Conservation (phyloP, 2,113 vertebrate genomes). For the Platycercus adscitus region DNA sequence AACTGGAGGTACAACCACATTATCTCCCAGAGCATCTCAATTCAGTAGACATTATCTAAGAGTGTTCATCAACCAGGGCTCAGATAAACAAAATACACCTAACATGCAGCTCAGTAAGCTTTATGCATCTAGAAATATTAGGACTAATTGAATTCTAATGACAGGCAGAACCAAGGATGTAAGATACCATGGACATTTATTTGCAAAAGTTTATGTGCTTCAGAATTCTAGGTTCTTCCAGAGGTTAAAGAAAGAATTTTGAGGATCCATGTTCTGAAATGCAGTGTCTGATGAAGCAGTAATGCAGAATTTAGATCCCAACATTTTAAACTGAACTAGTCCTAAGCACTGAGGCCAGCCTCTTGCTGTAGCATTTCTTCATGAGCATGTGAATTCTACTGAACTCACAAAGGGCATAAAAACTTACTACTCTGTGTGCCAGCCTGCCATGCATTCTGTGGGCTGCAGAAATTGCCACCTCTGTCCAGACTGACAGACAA, state of each 20-base stretch:
- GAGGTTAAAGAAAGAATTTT: background rate
- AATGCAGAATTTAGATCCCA: background rate
- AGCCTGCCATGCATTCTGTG: background rate
- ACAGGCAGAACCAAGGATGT: background rate
- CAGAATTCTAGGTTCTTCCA: background rate
- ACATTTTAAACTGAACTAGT: background rate
- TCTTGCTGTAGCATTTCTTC: background rate
- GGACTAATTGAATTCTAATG: background rate
- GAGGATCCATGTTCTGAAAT: background rate
- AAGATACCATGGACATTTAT: background rate
- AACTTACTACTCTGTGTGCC: too few species aligned
- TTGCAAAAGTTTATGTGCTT: background rate
- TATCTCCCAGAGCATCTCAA: background rate
- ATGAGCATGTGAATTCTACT: fast-evolving
- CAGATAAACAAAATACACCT: background rate
- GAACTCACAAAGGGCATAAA: background rate
- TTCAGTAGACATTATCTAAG: background rate
- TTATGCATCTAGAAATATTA: background rate
- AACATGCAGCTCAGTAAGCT: background rate
- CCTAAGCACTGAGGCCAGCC: background rate
- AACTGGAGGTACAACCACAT: background rate
- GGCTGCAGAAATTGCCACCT: background rate
- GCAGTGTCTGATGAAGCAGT: background rate
- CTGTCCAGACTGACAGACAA: background rate
- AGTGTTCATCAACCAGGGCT: background rate